Percentiles rank a stretch among this genome's conserved stretches.
Evolutionary conservation across 2,113 vertebrate genomes (phyloP).

Genomic region (Xyliphius kryptos): DNA sequence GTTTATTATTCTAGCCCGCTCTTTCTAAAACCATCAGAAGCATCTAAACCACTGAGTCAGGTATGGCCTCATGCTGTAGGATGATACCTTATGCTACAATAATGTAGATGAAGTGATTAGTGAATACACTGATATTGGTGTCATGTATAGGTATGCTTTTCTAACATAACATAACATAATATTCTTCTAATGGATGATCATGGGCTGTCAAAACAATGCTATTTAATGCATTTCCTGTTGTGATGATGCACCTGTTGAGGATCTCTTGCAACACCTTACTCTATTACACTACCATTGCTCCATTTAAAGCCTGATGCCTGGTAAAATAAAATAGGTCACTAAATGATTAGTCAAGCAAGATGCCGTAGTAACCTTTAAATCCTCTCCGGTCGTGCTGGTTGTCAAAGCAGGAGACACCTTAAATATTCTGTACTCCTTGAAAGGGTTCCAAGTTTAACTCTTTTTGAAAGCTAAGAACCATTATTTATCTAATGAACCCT

Average conservation of each 20-base stretch:
- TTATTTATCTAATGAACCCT: not conserved
- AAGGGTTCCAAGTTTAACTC: not conserved
- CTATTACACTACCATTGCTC: constrained; percentile 19
- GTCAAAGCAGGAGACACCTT: not conserved
- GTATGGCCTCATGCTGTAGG: too few species aligned
- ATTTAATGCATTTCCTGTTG: too few species aligned
- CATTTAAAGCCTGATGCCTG: constrained; percentile 25
- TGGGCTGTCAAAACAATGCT: not conserved
- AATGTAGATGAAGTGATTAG: not conserved
- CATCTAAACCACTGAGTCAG: too few species aligned
- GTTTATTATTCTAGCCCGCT: too few species aligned
- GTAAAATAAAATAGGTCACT: constrained; percentile 10
- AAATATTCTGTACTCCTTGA: not conserved
- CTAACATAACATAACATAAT: not conserved
- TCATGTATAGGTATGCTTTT: not conserved
- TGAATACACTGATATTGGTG: not conserved
- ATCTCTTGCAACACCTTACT: constrained; percentile 14
- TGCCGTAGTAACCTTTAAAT: constrained; percentile 23
- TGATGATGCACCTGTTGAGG: constrained; percentile 29
- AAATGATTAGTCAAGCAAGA: constrained; percentile 24
- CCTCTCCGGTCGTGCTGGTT: constrained; percentile 3
- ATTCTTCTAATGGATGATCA: not conserved
- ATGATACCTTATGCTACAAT: not conserved
- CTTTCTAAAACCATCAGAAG: too few species aligned
- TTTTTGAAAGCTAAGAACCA: not conserved